phyloP scores from a whole-genome alignment of 2,113 vertebrate species.

The Synodontis membranacea region DNA sequence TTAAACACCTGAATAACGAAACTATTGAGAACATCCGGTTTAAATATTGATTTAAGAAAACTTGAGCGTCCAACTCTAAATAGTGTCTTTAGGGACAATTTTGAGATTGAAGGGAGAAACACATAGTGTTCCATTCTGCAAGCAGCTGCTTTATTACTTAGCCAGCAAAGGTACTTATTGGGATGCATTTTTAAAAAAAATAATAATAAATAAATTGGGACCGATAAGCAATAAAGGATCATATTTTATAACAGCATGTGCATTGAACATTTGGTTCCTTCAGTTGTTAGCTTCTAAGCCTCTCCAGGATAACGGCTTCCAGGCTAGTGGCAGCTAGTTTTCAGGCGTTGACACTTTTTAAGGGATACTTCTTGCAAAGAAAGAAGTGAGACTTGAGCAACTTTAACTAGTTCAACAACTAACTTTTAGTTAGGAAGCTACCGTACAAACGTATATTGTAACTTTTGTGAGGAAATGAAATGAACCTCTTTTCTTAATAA shows the following conservation, averaged over 20 bases:
- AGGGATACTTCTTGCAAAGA: neutral
- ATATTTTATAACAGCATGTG: neutral
- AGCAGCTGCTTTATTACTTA: neutral
- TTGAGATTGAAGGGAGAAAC: neutral
- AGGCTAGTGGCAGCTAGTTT: neutral
- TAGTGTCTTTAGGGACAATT: neutral
- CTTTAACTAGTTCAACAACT: neutral
- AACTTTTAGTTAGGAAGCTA: neutral
- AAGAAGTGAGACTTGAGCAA: neutral
- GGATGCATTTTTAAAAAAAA: neutral
- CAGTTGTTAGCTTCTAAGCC: neutral
- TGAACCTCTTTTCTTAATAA: neutral
- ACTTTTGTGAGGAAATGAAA: neutral
- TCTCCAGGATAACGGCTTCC: neutral
- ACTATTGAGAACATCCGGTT: neutral
- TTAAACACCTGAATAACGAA: neutral
- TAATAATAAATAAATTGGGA: too few relatives aligned
- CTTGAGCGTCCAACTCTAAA: neutral
- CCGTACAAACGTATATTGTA: neutral
- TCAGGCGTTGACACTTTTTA: neutral
- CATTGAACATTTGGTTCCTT: neutral
- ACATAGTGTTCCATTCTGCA: neutral
- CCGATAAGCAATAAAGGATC: too few relatives aligned
- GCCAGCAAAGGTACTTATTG: neutral
- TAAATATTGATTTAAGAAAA: neutral